A percentile compares a stretch with the other conserved stretches of the same genome.
phyloP scores from a whole-genome alignment of 2,113 vertebrate species.

The Natator depressus region DNA sequence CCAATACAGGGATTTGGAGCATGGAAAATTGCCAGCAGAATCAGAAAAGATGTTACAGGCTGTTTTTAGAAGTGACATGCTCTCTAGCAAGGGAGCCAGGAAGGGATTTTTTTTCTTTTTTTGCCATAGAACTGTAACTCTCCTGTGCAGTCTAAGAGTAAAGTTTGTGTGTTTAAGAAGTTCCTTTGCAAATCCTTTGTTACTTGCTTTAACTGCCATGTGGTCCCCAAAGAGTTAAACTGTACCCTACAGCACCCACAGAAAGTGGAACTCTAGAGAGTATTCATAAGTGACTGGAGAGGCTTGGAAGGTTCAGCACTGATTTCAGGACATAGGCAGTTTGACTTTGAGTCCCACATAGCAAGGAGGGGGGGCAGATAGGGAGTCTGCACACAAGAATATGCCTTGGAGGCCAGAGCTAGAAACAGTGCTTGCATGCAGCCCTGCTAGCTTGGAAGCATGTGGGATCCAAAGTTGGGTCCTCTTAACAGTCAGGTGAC shows the following conservation, averaged over 20 bases:
- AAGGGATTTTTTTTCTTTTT: neutral
- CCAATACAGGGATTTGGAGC: neutral
- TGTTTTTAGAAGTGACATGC: neutral
- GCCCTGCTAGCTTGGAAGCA: neutral
- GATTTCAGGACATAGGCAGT: neutral
- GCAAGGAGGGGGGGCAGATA: neutral
- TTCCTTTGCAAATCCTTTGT: neutral
- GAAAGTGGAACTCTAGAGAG: neutral
- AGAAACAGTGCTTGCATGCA: too few relatives aligned
- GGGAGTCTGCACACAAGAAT: neutral
- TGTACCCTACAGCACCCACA: neutral
- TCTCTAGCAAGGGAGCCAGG: too few relatives aligned
- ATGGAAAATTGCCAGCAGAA: neutral
- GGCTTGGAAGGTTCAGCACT: neutral
- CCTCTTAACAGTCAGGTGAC: neutral
- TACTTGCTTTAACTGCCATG: neutral
- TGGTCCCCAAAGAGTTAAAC: neutral
- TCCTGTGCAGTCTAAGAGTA: neutral
- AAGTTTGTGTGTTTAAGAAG: neutral
- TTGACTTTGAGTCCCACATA: accelerated
- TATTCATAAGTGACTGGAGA: neutral
- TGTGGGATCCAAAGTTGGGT: neutral
- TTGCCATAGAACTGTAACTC: neutral
- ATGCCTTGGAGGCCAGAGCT: accelerated
- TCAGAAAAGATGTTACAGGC: neutral